Evolutionary conservation across 2,888 invertebrate species (phyloP), one percentile per base, ranked within the genome.

Genomic region (Yponomeuta sedellus): DNA sequence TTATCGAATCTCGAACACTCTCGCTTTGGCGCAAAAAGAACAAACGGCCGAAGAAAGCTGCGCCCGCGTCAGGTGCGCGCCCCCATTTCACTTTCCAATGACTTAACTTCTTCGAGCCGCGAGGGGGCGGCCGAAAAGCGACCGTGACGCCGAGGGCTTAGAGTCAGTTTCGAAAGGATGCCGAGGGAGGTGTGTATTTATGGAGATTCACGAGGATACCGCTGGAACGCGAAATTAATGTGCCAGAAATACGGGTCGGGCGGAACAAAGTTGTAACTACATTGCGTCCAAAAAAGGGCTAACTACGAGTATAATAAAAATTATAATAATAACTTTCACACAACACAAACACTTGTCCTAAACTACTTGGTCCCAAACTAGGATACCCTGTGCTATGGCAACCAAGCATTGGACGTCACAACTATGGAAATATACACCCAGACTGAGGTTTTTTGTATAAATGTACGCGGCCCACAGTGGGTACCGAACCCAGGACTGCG

Each of bases 11-110:
- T 88, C 88, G 90, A 89, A 85, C 90, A 90, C 90, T 91, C 90
- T 90, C 90, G 86, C 90, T 90, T 56, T 59, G 61, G 62, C 61
- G 64, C 65, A 88, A 89, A 89, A 88, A 88, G 88, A 86, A 85
- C 82, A 80, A 75, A 82, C 83, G 84, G 80, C 82, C 81, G 85
- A 90, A 89, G 89, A 90, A 88, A 89, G 88, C 88, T 86, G 79
- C 80, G 83, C 61, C 58, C 44, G 66, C 65, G 64, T 83, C 88
- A 90, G 89, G 90, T 90, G 90, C 44, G 44, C 90, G 88, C 80
- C 84, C 88, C 82, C 86, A 86, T 88, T 91, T 89, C 88, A 90
- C 90, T 90, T 90, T 90, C 89, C 87, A 87, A 85, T 81, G 83
- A 83, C 83, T 85, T 84, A 85, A 82, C 83, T 81, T 78, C 74